Conservation (phyloP, 1,140 invertebrate genomes). For the Cydia strobilella region DNA sequence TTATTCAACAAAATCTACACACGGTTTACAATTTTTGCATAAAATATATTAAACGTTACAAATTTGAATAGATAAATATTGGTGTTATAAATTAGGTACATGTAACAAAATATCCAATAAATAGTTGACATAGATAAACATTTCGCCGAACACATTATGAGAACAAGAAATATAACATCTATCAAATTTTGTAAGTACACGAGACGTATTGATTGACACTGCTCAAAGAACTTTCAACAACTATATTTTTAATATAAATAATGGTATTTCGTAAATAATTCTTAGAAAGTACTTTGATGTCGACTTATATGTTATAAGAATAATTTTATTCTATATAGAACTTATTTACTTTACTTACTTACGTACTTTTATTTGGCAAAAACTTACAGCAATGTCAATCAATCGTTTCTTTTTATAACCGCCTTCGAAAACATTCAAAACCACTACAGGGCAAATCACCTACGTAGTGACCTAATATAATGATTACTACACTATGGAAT, state of each 20-base stretch:
- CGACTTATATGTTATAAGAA: neutral
- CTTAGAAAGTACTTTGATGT: neutral
- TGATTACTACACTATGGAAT: conserved; percentile 25
- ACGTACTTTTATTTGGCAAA: neutral
- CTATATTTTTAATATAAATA: conserved; percentile 1
- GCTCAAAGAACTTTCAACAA: neutral
- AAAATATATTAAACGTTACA: conserved; percentile 57
- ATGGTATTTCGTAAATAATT: neutral
- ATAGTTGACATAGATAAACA: conserved; percentile 49
- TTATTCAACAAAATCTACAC: conserved; percentile 79
- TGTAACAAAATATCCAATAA: conserved; percentile 56
- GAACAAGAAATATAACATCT: conserved; percentile 54
- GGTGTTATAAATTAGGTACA: conserved; percentile 67
- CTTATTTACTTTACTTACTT: too few relatives aligned
- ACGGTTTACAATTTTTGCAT: conserved; percentile 65
- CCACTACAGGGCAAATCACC: conserved; percentile 29
- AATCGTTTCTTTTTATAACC: neutral
- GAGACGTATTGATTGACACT: neutral
- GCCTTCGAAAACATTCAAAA: conserved; percentile 20
- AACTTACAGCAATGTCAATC: conserved; percentile 14
- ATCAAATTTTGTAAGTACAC: conserved; percentile 53
- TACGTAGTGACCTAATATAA: conserved; percentile 27
- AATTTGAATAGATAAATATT: conserved; percentile 68
- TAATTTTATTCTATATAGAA: too few relatives aligned
- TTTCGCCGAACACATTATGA: conserved; percentile 49